Percentiles rank a stretch among this genome's conserved stretches.
phyloP scores from a whole-genome alignment of 2,113 vertebrate species.

The Cebus imitator region DNA sequence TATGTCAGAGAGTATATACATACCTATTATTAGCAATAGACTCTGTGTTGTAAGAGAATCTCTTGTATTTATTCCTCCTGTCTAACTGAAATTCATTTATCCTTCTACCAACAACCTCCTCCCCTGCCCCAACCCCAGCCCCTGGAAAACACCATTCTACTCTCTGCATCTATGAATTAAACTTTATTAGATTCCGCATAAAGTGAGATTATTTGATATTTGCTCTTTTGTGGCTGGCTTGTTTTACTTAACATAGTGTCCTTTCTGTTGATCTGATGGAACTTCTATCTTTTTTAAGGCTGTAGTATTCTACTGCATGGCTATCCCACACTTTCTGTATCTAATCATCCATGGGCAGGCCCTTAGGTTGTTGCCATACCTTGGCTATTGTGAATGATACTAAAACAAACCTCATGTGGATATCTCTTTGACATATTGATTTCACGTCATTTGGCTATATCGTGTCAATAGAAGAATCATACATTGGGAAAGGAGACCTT shows the following conservation, averaged over 20 bases:
- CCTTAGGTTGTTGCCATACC: too few relatives aligned
- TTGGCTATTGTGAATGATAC: not conserved
- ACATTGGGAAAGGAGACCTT: too few relatives aligned
- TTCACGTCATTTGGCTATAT: too few relatives aligned
- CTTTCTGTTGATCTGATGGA: not conserved
- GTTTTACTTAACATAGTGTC: not conserved
- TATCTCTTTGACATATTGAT: fast-evolving
- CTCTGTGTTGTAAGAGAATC: too few relatives aligned
- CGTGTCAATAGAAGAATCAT: too few relatives aligned
- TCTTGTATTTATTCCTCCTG: not conserved
- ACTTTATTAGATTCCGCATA: not conserved
- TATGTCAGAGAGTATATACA: not conserved
- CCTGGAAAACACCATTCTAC: not conserved
- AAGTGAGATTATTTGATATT: not conserved
- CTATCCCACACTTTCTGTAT: not conserved
- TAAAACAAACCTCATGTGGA: not conserved
- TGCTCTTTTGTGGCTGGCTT: not conserved
- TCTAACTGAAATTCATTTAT: not conserved
- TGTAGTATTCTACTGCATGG: too few relatives aligned
- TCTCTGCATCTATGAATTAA: too few relatives aligned
- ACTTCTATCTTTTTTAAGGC: too few relatives aligned
- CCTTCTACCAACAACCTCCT: not conserved
- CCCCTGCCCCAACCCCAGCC: not conserved
- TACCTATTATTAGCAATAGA: not conserved
- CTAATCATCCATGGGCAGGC: not conserved